Conservation (phyloP, 1,140 invertebrate genomes). For the Bombus difficillimus region DNA sequence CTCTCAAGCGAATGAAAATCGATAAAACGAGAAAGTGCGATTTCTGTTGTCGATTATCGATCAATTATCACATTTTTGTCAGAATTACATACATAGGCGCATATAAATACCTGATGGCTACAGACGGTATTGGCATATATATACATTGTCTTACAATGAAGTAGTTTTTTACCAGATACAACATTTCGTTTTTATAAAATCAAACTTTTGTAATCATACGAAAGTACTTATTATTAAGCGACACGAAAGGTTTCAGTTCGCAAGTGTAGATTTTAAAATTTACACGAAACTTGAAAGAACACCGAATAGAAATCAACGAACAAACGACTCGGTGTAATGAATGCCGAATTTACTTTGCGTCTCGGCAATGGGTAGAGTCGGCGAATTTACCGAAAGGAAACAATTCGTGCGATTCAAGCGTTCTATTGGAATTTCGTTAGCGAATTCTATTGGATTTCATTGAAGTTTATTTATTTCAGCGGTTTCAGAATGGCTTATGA, state of each 20-base stretch:
- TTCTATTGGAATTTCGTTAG: constrained; percentile 1
- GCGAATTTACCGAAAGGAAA: not conserved
- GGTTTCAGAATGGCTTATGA: constrained; percentile 2
- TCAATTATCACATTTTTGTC: no score
- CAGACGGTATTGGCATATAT: no score
- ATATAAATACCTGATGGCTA: no score
- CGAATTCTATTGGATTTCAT: not conserved
- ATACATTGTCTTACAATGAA: no score
- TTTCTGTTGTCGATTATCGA: no score
- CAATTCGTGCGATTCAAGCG: constrained; percentile 3
- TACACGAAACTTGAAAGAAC: not conserved
- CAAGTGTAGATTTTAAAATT: not conserved
- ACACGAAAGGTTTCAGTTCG: not conserved
- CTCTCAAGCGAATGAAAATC: no score
- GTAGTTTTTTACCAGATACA: no score
- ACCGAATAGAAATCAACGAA: not conserved
- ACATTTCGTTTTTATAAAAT: no score
- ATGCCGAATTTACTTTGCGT: constrained; percentile 22
- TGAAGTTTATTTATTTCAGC: not conserved
- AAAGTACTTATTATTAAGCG: no score
- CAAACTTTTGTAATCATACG: no score
- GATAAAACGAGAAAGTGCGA: no score
- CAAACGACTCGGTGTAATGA: not conserved
- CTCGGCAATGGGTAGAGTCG: not conserved
- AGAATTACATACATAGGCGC: no score